phyloP scores from a whole-genome alignment of 1,140 invertebrate genomes.

The Andricus grossulariae region DNA sequence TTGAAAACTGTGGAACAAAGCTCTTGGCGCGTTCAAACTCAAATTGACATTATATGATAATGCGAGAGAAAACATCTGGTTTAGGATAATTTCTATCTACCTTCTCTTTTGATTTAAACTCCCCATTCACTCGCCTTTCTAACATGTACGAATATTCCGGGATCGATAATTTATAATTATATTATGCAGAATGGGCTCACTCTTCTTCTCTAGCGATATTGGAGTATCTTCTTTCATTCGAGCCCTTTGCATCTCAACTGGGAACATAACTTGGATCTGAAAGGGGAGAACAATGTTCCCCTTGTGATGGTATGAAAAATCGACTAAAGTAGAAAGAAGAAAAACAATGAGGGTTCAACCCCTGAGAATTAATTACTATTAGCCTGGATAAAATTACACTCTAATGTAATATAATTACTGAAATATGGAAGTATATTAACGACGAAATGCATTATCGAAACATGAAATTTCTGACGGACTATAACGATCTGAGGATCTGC shows the following conservation, averaged over 20 bases:
- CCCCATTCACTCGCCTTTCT: not conserved
- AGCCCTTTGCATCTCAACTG: not conserved
- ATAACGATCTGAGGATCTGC: not conserved
- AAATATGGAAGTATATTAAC: not conserved
- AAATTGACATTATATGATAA: conserved; percentile 3
- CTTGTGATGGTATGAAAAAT: conserved; percentile 18
- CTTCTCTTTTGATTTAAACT: conserved; percentile 4
- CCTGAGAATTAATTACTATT: conserved; percentile 8
- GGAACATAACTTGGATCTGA: not conserved
- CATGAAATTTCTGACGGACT: not conserved
- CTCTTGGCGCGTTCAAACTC: not conserved
- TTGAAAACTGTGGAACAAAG: not conserved
- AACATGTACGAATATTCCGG: not conserved
- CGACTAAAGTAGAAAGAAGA: conserved; percentile 16
- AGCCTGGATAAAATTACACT: not conserved
- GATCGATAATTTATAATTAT: conserved; percentile 30
- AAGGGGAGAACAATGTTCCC: not conserved
- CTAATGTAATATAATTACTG: not conserved
- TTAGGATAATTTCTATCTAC: not conserved
- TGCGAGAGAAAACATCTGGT: conserved; percentile 5
- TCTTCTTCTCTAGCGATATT: conserved; percentile 10
- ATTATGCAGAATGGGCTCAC: conserved; percentile 1
- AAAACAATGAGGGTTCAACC: conserved; percentile 10
- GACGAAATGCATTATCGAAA: not conserved
- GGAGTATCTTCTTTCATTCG: conserved; percentile 23